Evolutionary conservation across 2,888 invertebrate species (phyloP), one percentile per base, ranked within the genome.

Genomic region (Bugulina stolonifera): DNA sequence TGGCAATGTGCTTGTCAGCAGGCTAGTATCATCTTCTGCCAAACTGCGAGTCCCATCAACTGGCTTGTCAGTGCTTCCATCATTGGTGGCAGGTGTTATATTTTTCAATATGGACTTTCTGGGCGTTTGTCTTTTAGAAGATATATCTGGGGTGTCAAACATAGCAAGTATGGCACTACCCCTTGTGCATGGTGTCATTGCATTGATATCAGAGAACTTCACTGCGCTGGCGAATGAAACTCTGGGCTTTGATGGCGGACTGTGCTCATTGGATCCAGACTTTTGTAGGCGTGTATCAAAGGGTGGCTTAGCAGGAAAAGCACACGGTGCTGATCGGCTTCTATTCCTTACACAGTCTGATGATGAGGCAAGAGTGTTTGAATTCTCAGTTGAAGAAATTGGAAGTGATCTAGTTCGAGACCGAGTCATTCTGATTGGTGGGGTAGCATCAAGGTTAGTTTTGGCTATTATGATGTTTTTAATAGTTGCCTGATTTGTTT

Each of bases 171-270:
- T 27, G 18, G 22, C 32, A 29, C 32, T 22, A 32, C 64, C 32
- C n/a, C 64, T 64, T 1, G 32, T 64, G n/a, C 27, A 18, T 3
- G 64, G 64, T 29, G 64, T 64, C 64, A 64, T 64, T 25, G 29
- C 5, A 5, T 25, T 27, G 5, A 18, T 14, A 32, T 27, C 64
- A 32, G 5, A 3, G 18, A 29, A 32, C 32, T 14, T 25, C 34
- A 64, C 64, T 29, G 25, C 3, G 32, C 64, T 64, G 5, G 64
- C 64, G 32, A 64, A 64, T 2, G 64, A 64, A 18, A 64, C 64
- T 32, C 64, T 27, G 18, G 64, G 10, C 3, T 27, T 14, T 14
- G 32, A 25, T 29, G 64, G 64, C 23, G 27, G 3, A 10, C 18
- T 18, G 5, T 10, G 10, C 5, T 10, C 10, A 18, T 43, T 43